Evolutionary conservation across 2,888 invertebrate species (phyloP).

Genomic region (Malthinus seriepunctatus): DNA sequence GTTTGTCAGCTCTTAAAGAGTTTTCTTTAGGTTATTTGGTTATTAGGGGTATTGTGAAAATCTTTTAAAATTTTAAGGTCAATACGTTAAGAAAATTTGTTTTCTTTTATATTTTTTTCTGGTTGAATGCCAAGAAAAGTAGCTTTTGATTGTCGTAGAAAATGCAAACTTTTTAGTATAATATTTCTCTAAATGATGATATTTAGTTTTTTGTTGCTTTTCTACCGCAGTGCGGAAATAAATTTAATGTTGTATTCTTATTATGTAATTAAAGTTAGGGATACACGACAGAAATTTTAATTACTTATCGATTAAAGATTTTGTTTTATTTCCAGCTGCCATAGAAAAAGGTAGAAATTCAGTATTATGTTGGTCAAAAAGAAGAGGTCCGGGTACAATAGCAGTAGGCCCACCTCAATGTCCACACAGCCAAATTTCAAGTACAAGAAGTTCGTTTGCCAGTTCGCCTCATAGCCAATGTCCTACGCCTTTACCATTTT

Average conservation of each 20-base stretch:
- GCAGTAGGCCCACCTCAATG: constrained; percentile 68
- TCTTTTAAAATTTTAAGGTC: no score
- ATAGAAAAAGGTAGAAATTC: constrained; percentile 49
- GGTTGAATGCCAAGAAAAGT: background rate
- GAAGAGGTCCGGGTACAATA: constrained; percentile 50
- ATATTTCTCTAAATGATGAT: background rate
- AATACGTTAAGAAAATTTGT: no score
- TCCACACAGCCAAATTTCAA: constrained; percentile 72
- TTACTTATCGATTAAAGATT: background rate
- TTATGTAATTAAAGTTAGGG: background rate
- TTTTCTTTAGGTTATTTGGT: no score
- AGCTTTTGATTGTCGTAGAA: background rate
- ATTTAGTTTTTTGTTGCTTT: background rate
- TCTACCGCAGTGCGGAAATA: constrained; percentile 1
- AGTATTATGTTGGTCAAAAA: constrained; percentile 51
- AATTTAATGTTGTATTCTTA: background rate
- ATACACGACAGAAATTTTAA: background rate
- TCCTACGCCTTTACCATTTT: constrained; percentile 75
- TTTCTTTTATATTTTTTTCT: background rate
- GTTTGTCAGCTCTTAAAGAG: no score
- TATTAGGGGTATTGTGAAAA: no score
- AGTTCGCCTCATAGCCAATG: constrained; percentile 70
- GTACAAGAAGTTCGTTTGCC: constrained; percentile 67
- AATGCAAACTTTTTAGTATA: background rate
- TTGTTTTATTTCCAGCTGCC: constrained; percentile 44